These are phyloP conservation scores for Anabas testudineus DNA, from an alignment of 2,797 vertebrate species.

Conservation along the genomic window DNA sequence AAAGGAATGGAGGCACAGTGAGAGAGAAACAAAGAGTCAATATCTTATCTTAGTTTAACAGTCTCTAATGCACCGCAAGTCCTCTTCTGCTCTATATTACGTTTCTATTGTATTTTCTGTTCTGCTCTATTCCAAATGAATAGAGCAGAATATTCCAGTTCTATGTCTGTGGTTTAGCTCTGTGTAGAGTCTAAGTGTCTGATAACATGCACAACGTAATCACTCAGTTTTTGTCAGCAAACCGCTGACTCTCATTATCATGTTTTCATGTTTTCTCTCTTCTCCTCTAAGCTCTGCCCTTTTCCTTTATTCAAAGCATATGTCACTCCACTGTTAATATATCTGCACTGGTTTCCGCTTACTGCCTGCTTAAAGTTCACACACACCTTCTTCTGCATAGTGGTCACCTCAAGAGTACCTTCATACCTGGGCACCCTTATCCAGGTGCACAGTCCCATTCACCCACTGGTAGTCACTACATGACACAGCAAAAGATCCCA, in stretches of 20 bases:
- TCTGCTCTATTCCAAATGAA: slow-evolving; percentile 41
- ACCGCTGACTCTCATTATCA: slow-evolving; percentile 10
- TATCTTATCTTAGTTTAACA: slow-evolving; percentile 53
- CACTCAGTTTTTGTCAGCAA: slow-evolving; percentile 32
- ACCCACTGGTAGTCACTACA: too few species aligned
- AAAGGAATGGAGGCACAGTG: slow-evolving; percentile 31
- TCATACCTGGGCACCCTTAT: too few species aligned
- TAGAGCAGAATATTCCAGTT: slow-evolving; percentile 47
- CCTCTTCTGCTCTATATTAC: slow-evolving; percentile 39
- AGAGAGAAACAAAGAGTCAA: slow-evolving; percentile 51
- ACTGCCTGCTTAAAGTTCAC: too few species aligned
- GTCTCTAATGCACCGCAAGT: slow-evolving; percentile 35
- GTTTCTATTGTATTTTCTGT: slow-evolving; percentile 41
- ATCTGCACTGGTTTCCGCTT: too few species aligned
- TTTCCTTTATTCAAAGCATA: neutral
- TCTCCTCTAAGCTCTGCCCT: neutral
- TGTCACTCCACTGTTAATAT: too few species aligned
- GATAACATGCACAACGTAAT: slow-evolving; percentile 7
- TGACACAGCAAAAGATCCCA: too few species aligned
- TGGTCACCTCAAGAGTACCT: too few species aligned
- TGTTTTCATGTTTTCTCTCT: slow-evolving; percentile 76
- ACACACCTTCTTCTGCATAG: too few species aligned
- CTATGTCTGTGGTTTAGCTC: slow-evolving; percentile 31
- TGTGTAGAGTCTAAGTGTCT: slow-evolving; percentile 24
- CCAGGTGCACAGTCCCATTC: too few species aligned